phyloP scores from a whole-genome alignment of 2,797 vertebrate species.

The Lagorchestes hirsutus region DNA sequence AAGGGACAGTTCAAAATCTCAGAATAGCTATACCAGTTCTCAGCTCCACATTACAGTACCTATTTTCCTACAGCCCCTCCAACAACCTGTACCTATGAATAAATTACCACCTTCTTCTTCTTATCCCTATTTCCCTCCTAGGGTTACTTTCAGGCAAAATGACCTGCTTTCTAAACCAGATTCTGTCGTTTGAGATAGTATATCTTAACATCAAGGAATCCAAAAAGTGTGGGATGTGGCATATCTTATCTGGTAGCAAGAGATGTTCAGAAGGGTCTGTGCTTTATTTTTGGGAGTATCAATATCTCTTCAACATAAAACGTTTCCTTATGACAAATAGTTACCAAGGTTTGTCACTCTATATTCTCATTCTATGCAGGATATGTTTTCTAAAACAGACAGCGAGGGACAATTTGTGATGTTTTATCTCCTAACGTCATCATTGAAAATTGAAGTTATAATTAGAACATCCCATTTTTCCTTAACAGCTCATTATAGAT shows the following conservation, averaged over 20 bases:
- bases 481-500: background rate
- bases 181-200: background rate
- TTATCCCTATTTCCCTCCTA: background rate
- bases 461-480: background rate
- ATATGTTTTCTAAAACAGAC: background rate
- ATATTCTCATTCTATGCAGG: background rate
- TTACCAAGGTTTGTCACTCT: background rate
- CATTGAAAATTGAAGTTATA: background rate
- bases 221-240: background rate
- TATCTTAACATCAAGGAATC: background rate
- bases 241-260: background rate
- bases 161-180: background rate
- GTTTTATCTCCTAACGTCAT: background rate
- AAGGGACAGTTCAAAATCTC: background rate
- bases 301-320: too few species aligned
- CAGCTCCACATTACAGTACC: background rate
- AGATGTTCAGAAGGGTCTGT: rapidly evolving
- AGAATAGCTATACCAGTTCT: background rate
- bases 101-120: background rate
- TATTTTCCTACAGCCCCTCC: background rate
- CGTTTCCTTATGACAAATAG: background rate
- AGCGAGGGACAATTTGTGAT: background rate
- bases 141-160: background rate
- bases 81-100: background rate
- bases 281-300: background rate